Evolutionary conservation across 2,888 invertebrate species (phyloP).

Genomic region (Dinocampus coccinellae): DNA sequence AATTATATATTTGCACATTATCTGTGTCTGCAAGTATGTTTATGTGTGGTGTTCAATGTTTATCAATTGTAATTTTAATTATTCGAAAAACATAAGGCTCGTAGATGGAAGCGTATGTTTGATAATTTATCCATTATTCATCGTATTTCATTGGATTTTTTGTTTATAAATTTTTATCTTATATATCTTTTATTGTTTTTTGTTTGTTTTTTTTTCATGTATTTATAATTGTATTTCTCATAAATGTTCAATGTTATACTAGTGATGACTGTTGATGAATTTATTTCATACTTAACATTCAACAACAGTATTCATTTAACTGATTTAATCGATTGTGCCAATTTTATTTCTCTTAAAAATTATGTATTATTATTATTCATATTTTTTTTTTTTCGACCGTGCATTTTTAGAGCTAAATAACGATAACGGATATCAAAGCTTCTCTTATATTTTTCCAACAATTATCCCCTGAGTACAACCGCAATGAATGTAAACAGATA

Average conservation of each 20-base stretch:
- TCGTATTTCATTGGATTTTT: background rate
- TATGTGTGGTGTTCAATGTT: slow-evolving; percentile 1
- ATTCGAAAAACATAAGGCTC: slow-evolving; percentile 52
- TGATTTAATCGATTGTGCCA: background rate
- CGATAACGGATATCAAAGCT: slow-evolving; percentile 33
- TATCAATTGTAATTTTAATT: slow-evolving; percentile 3
- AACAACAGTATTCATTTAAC: background rate
- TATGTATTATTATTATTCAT: no score
- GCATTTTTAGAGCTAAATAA: slow-evolving; percentile 34
- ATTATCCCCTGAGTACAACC: background rate
- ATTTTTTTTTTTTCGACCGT: slow-evolving; percentile 8
- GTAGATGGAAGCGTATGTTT: slow-evolving; percentile 61
- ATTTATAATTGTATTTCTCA: background rate
- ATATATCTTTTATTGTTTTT: no score
- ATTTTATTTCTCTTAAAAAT: slow-evolving; percentile 8
- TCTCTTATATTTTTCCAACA: background rate
- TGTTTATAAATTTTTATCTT: no score
- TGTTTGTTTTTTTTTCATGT: background rate
- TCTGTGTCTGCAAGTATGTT: no score
- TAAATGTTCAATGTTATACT: background rate
- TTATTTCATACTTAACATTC: background rate
- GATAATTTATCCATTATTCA: no score
- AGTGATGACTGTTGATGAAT: background rate
- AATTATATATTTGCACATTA: slow-evolving; percentile 23
- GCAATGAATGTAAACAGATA: no score